Conservation (phyloP, 1,140 invertebrate species). For the Drosophila nigrodunni region DNA sequence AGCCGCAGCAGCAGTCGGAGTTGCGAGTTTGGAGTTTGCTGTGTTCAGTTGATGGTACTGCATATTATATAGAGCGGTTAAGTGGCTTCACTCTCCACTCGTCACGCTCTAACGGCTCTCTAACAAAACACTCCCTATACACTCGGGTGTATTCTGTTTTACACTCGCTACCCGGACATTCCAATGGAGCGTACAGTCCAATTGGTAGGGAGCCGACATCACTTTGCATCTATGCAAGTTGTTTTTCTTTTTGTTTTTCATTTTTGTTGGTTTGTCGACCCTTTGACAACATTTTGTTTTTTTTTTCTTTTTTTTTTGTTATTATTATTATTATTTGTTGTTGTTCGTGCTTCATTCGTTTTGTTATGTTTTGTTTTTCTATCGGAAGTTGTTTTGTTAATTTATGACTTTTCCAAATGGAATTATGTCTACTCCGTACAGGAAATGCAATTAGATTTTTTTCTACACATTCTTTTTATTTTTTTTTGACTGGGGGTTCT, state of each 20-base stretch:
- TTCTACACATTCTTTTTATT: conserved; percentile 10
- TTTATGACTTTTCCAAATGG: conserved; percentile 57
- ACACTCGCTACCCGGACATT: conserved; percentile 14
- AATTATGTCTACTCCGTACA: conserved; percentile 50
- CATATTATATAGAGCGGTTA: conserved; percentile 35
- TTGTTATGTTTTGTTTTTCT: conserved; percentile 40
- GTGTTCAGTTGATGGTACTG: not conserved
- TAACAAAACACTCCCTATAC: conserved; percentile 14
- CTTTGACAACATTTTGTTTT: conserved; percentile 45
- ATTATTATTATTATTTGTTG: conserved; percentile 26
- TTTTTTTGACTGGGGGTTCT: conserved; percentile 36
- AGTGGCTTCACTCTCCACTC: conserved; percentile 29
- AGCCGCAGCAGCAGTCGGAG: conserved; percentile 36
- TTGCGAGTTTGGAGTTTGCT: conserved; percentile 2
- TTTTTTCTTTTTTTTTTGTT: conserved; percentile 33
- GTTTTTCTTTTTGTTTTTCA: conserved; percentile 19
- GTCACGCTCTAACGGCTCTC: conserved; percentile 50
- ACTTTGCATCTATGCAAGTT: conserved; percentile 40
- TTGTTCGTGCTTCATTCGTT: conserved; percentile 55
- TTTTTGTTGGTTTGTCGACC: conserved; percentile 30
- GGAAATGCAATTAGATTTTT: conserved; percentile 59
- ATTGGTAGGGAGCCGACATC: conserved; percentile 24
- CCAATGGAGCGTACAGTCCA: conserved; percentile 22
- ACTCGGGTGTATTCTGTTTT: not conserved
- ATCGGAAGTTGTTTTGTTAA: conserved; percentile 62